Evolutionary conservation across 2,797 vertebrate genomes (phyloP), one percentile per base, ranked within the genome.

Genomic region (Sebastes dallii): DNA sequence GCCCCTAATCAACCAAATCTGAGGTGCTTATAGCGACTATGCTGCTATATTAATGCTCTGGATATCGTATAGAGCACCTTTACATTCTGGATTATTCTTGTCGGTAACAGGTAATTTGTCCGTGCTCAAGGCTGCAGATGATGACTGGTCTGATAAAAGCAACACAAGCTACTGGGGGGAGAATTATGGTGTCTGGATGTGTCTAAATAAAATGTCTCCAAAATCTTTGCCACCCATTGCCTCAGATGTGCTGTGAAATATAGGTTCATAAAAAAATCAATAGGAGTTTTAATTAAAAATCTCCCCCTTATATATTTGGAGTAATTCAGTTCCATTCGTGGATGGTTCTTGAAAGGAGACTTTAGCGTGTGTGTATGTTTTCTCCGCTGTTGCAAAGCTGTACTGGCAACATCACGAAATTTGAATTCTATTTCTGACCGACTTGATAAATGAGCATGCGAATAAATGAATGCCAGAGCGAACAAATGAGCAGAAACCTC

Each of bases 251-350:
- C 76, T 70, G 87, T 91, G 80, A 88, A 87, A 92, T 88, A 86
- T 77, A 79, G 77, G 22, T 67, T 93, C 77, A 89, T 92, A 82
- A 92, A 93, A 93, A 67, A 88, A 84, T 89, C 65, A 88, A 71
- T 32, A 22, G 2, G 16, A 39, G 24, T 77, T 91, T 78, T 89
- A 93, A 91, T 92, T 90, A 91, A 91, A 89, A 80, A 59, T 62
- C 22, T 8, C 36, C 29, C 22, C 32, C 12, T 55, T 72, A 66
- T 34, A 60, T 50, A 82, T 82, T 82, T 83, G 61, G 30, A 52
- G 77, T 69, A 66, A 85, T 82, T 83, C 72, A 1, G 32, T 67
- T 78, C 77, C n/a, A 22, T 58, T 30, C 9, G 16, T 61, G 34
- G 16, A 12, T 30, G 34, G 13, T 25, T 76, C 59, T 39, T 69